These are phyloP conservation scores for Tragelaphus buxtoni DNA, from an alignment of 2,113 vertebrate species.

Conservation along the genomic window DNA sequence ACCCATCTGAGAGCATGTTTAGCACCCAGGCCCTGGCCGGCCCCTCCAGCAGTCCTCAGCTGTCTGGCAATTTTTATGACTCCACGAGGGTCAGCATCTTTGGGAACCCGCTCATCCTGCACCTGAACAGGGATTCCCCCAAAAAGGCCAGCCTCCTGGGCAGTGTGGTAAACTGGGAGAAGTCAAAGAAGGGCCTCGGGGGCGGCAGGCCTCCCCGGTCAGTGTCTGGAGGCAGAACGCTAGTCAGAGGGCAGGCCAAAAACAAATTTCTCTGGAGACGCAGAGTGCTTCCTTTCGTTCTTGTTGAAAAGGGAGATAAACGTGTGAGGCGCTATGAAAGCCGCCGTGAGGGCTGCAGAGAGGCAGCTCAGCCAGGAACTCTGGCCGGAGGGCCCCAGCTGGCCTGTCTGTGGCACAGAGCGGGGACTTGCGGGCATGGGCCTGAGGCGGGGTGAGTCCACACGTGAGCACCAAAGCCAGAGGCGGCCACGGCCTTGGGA, in stretches of 20 bases:
- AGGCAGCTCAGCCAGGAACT: not conserved
- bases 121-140: not conserved
- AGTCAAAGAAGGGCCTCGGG: too few species aligned
- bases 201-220: not conserved
- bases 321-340: accelerated
- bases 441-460: not conserved
- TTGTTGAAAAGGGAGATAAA: not conserved
- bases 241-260: not conserved
- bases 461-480: not conserved
- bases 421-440: not conserved
- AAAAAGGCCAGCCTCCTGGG: not conserved
- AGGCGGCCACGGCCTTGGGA: accelerated
- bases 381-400: not conserved
- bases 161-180: accelerated
- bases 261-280: not conserved
- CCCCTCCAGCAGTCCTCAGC: not conserved
- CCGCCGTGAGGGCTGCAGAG: accelerated
- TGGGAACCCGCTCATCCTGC: not conserved
- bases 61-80: not conserved
- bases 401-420: accelerated
- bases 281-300: accelerated
- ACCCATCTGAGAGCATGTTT: accelerated
- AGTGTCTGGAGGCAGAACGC: not conserved
- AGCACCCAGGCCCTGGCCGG: accelerated
- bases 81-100: accelerated